Base-by-base conservation (phyloP, 2,797 vertebrate genomes). In the Arnoldichthys spilopterus region DNA sequence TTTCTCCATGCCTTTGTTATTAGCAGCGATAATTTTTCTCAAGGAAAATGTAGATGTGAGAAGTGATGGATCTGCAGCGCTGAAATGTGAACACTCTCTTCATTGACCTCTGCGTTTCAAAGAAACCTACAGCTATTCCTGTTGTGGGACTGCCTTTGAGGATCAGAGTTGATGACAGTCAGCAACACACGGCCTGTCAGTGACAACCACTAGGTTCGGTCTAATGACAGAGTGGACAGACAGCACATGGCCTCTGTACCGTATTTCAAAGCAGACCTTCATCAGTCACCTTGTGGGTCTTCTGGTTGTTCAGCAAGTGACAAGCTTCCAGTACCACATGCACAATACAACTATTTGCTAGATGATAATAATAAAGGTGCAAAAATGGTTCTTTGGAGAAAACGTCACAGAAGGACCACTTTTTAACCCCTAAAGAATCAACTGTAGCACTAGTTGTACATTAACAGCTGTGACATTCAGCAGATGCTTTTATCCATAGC, bases 211-310 rank as follows among this genome's bases (percentile, higher is more conserved):
- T 51, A 13, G 32, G 37, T 11, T 49, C 47, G 30, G 11, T 51
- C 72, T 68, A 22, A 26, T 8, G 6, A 73, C 61, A n/a, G 30
- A 70, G 37, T 66, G 43, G 40, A 67, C 75, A 22, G 28, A 51
- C n/a, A 47, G 6, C 18, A 30, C 28, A 6, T 20, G 22, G 51
- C 40, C 49, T 56, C 34, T 20, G 22, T 64, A 58, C 61, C 56
- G 34, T 20, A 53, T 53, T 54, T 75, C 45, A 75, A 75, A 51
- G 18, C 73, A 51, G 5, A n/a, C n/a, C n/a, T 28, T 15, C n/a
- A 24, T n/a, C 66, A 32, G 45, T 77, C 22, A 26, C 24, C 24
- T 6, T 66, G 18, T 70, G 28, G 74, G 3, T 51, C 22, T 24
- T 22, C 40, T 22, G 24, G 40, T 18, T 53, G 53, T 68, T 15